Evolutionary conservation across 2,113 vertebrate species (phyloP).

Genomic region (Burhinus oedicnemus): DNA sequence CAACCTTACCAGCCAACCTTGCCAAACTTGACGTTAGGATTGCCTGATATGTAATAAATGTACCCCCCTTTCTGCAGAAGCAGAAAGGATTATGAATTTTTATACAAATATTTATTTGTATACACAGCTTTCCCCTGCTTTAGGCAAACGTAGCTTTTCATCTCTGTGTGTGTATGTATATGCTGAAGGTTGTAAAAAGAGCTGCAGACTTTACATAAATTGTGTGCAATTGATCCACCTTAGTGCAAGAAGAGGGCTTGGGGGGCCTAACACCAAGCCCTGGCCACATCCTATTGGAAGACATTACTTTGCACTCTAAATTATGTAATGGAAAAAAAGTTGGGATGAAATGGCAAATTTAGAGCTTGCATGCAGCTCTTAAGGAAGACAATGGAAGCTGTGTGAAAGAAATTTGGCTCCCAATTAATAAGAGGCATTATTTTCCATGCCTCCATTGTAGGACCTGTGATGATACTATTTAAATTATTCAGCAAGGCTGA

Average conservation of each 20-base stretch:
- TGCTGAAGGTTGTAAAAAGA: background rate
- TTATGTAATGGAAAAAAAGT: background rate
- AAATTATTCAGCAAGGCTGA: background rate
- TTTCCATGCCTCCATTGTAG: background rate
- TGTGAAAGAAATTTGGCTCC: background rate
- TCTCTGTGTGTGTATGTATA: fast-evolving
- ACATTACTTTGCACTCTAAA: background rate
- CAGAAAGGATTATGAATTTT: background rate
- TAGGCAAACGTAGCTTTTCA: background rate
- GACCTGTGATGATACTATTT: background rate
- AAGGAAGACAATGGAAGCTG: background rate
- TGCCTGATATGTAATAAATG: fast-evolving
- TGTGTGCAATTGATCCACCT: background rate
- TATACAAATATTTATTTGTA: background rate
- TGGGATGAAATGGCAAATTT: background rate
- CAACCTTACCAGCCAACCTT: background rate
- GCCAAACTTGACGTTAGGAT: fast-evolving
- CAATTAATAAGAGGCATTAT: background rate
- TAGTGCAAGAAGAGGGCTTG: background rate
- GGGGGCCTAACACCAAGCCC: fast-evolving
- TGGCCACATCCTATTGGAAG: background rate
- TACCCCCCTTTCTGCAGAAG: background rate
- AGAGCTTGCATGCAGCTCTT: background rate
- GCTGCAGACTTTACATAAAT: background rate
- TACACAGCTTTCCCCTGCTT: background rate